Base-by-base conservation (phyloP, 2,888 invertebrate genomes). In the Diarsia mendica region DNA sequence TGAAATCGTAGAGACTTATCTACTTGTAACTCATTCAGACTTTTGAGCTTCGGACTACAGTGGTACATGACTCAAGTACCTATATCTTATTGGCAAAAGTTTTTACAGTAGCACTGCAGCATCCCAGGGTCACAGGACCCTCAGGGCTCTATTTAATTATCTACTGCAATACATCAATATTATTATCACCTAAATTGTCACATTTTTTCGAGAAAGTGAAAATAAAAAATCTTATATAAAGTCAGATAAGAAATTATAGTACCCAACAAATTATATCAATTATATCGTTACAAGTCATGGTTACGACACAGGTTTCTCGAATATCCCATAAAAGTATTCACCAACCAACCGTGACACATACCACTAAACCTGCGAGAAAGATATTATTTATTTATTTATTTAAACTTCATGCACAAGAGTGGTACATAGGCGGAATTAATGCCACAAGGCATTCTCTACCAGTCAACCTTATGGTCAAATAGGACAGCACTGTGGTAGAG, bases 341-440 rank as follows among this genome's bases (percentile, higher is more conserved):
- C 49, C 11, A 20, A 60, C 33, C n/a, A 44, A 39, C 46, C 3
- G 18, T 9, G 48, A 48, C 1, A 66, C 8, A 23, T 55, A 10
- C 13, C 61, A 18, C 49, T 39, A 78, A 66, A 48, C 20, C 11
- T 61, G 20, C 28, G n/a, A 44, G 72, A 55, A 63, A 72, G 11
- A 55, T 70, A 49, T 48, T 51, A 53, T n/a, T n/a, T n/a, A n/a
- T n/a, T n/a, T n/a, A n/a, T n/a, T n/a, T n/a, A n/a, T n/a, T n/a
- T n/a, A n/a, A n/a, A n/a, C n/a, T n/a, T n/a, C n/a, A n/a, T n/a
- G n/a, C n/a, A n/a, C n/a, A n/a, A n/a, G n/a, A n/a, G n/a, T n/a
- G n/a, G n/a, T n/a, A n/a, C n/a, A n/a, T n/a, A n/a, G n/a, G n/a
- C n/a, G n/a, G n/a, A n/a, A n/a, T n/a, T n/a, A n/a, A n/a, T n/a